These are phyloP conservation scores for Delichon dasypus DNA, from an alignment of 2,797 vertebrate genomes.

Conservation along the genomic window DNA sequence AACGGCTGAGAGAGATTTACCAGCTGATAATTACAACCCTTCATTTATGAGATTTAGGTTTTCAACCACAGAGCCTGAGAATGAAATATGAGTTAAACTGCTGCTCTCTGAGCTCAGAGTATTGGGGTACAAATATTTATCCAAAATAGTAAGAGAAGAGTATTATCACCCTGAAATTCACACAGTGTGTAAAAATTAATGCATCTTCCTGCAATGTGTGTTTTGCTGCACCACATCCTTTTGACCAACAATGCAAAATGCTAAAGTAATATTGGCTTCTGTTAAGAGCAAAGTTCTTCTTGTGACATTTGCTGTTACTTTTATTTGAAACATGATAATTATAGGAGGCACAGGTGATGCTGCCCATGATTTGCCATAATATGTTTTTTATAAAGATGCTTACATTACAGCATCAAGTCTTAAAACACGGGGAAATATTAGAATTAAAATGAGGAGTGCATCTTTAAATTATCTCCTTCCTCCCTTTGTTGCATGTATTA, in stretches of 20 bases:
- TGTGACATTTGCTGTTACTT: neutral
- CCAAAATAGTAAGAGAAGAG: neutral
- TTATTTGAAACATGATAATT: neutral
- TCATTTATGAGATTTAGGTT: neutral
- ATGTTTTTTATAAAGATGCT: neutral
- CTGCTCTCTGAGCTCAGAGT: neutral
- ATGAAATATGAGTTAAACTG: neutral
- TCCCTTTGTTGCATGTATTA: neutral
- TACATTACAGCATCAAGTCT: neutral
- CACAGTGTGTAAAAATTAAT: neutral
- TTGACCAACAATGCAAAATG: neutral
- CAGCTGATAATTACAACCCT: constrained; percentile 9
- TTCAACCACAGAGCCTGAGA: neutral
- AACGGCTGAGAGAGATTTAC: constrained; percentile 27
- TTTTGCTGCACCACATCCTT: neutral
- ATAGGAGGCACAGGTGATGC: neutral
- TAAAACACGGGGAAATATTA: neutral
- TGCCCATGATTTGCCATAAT: neutral
- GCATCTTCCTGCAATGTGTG: neutral
- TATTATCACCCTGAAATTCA: neutral
- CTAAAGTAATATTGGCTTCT: neutral
- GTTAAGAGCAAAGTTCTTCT: neutral
- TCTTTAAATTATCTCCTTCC: neutral
- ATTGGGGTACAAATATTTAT: neutral
- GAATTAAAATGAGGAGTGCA: neutral